A percentile compares a stretch with the other conserved stretches of the same genome.
phyloP scores from a whole-genome alignment of 2,113 vertebrate species.

The Anarhynchus alexandrinus region DNA sequence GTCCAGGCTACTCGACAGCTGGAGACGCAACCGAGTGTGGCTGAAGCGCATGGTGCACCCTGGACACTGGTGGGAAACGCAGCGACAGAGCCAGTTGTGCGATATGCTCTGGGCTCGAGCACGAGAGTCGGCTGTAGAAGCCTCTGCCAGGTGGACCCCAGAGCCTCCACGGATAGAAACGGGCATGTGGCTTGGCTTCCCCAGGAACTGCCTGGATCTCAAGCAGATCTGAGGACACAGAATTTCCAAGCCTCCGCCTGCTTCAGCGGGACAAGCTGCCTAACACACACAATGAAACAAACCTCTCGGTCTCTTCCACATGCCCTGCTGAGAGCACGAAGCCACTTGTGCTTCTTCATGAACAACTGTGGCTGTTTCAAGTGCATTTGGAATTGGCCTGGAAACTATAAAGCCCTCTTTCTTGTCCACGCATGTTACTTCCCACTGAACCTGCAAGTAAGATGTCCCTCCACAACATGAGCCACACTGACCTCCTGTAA shows the following conservation, averaged over 20 bases:
- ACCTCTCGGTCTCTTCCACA: background rate
- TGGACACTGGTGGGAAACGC: background rate
- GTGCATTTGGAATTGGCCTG: background rate
- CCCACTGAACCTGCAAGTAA: background rate
- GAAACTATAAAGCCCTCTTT: background rate
- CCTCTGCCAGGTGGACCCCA: background rate
- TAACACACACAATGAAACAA: background rate
- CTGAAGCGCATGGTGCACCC: background rate
- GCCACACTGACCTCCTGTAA: background rate
- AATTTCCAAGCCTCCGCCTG: background rate
- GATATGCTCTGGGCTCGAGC: background rate
- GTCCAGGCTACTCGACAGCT: background rate
- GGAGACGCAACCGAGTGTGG: background rate
- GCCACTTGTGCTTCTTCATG: background rate
- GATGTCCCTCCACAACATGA: background rate
- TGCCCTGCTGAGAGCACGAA: background rate
- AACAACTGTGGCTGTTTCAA: background rate
- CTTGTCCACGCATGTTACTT: background rate
- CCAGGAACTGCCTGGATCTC: background rate
- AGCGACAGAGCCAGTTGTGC: fast-evolving
- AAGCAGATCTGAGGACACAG: background rate
- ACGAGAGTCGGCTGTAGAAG: fast-evolving
- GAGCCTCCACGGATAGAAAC: background rate
- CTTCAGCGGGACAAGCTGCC: background rate
- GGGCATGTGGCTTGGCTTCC: fast-evolving